Base-by-base conservation (phyloP, 1,140 invertebrate species). In the Helicoverpa zea region DNA sequence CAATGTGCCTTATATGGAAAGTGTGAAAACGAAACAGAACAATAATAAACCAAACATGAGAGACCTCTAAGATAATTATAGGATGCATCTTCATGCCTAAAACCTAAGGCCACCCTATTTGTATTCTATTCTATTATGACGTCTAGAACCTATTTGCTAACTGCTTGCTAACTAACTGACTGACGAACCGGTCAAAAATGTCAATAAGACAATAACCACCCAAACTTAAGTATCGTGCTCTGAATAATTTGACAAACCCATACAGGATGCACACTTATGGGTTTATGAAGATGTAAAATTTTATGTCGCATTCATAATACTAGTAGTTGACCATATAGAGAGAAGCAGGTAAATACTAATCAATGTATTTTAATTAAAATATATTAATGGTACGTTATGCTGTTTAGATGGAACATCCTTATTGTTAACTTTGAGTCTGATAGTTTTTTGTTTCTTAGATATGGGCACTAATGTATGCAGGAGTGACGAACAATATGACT, bases 221-320 rank as follows among this genome's bases (percentile, higher is more conserved):
- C n/a, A 68, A 68, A 43, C 4, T 47, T 43, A 68, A 51, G 43
- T 51, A 68, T 10, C 43, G 18, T 18, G 43, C 56, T 23, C 9
- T 16, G 64, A 68, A 68, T 68, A 49, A 68, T 68, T 68, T 49
- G 64, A 16, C 35, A 68, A 5, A 2, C 0, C 64, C 16, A 51
- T 68, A 68, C 2, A 23, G 64, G 3, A 49, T 11, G 9, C 9
- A 49, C 43, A 4, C 5, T 2, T 49, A 68, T 47, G 64, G 64
- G 64, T 49, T 49, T 43, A 68, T 23, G 64, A 49, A 23, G 64
- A 49, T 68, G 43, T 68, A 18, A 68, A 68, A 49, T 18, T 23
- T 68, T 47, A 68, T 68, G 64, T 68, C 35, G 64, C 49, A 68
- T 68, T 68, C n/a, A 68, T 23, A 66, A 18, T 2, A 66, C 10